Conservation (phyloP, 2,797 vertebrate genomes). For the Gymnocypris eckloni region DNA sequence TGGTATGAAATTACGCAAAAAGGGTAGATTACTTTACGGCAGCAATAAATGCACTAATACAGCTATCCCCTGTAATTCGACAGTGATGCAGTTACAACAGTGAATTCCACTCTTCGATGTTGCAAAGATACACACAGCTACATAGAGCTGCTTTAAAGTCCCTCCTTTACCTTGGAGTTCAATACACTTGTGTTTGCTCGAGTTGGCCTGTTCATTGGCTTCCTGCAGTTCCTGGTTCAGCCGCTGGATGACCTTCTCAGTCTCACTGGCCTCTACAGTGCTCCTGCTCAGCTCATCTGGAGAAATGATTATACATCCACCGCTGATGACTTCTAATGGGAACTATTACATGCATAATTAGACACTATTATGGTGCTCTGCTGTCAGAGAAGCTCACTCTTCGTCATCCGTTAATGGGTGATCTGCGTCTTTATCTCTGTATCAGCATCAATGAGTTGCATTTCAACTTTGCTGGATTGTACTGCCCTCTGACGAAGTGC, state of each 20-base stretch:
- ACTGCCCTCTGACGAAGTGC: slow-evolving; percentile 50
- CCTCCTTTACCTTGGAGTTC: slow-evolving; percentile 91
- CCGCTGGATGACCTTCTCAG: slow-evolving; percentile 90
- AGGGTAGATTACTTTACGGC: not conserved
- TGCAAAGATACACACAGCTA: not conserved
- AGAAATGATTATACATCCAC: slow-evolving; percentile 29
- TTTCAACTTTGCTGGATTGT: slow-evolving; percentile 49
- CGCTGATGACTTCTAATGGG: not conserved
- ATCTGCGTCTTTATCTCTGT: not conserved
- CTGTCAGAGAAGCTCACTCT: slow-evolving; percentile 33
- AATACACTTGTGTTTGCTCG: slow-evolving; percentile 89
- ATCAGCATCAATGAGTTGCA: slow-evolving; percentile 42
- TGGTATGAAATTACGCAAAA: not conserved
- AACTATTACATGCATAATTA: slow-evolving; percentile 33
- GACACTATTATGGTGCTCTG: slow-evolving; percentile 22
- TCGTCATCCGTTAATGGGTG: slow-evolving; percentile 10
- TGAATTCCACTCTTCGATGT: not conserved
- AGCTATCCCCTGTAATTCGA: not conserved
- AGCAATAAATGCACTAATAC: not conserved
- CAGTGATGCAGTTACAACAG: not conserved
- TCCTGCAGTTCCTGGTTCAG: slow-evolving; percentile 90
- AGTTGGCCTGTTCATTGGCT: slow-evolving; percentile 88
- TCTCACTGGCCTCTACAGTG: slow-evolving; percentile 85
- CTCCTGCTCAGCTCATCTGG: slow-evolving; percentile 89
- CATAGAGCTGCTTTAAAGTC: not conserved